Evolutionary conservation across 2,888 invertebrate genomes (phyloP), one percentile per base, ranked within the genome.

Genomic region (Leistus spinibarbis): DNA sequence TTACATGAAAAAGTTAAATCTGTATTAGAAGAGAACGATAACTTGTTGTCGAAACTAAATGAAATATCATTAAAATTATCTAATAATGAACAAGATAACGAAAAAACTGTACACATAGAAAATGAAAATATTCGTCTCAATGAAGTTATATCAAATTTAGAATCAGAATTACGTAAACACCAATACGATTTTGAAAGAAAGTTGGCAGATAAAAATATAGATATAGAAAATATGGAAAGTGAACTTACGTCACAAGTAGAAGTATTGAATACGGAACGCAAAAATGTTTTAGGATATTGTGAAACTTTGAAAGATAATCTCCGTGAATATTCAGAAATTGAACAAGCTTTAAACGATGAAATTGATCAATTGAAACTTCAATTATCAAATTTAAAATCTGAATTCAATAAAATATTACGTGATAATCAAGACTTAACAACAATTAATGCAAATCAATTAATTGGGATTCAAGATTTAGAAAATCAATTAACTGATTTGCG

Each of bases 1-100:
- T 83, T 90, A 19, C 86, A 87, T 77, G 86, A 87, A 76, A 90
- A 90, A 80, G 86, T 90, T 72, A 86, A 88, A 75, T 83, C 87
- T 78, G 79, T 90, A 1, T 84, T 83, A 65, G 88, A 88, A 77
- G 89, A 90, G 77, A 88, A 89, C 76, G 87, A 88, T 76, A 86
- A 85, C 63, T 78, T 90, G 7, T 85, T 87, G 72, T 86, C 83
- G 77, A 83, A 86, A 24, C 79, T 88, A 57, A 87, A 86, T 71
- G 86, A 85, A 75, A 85, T 81, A 4, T 82, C 84, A 76, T 79
- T 80, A 20, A 81, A 81, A 54, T 27, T 83, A 23, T 78, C 79
- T 62, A 77, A 76, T 64, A 54, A 68, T 17, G 77, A 77, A 19
- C 78, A 79, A 75, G 76, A 78, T 17, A 73, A 76, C 5, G 84